Base-by-base conservation (phyloP, 1,140 invertebrate species). In the Drosophila micromelanica region DNA sequence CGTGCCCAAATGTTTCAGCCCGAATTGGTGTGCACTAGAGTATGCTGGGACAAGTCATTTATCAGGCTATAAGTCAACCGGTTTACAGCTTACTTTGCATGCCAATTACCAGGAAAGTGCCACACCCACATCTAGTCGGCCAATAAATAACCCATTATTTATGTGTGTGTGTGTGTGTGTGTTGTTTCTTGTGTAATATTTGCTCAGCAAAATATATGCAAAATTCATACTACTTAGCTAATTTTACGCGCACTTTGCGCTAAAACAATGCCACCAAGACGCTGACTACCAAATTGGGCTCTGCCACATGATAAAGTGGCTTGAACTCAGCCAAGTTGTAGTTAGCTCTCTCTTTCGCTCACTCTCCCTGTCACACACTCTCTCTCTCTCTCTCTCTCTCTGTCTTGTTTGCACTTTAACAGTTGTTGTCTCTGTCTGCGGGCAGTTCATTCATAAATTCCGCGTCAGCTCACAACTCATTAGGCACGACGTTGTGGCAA, bases 401-500 rank as follows among this genome's bases (percentile, higher is more conserved):
- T 30, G 15, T 13, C 12, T 56, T 59, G 8, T 9, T 42, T 17
- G 30, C 20, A 32, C 5, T 52, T 11, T 42, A 20, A 23, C 9
- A 5, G 23, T 20, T 46, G 32, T 48, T 68, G n/a, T 64, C 35
- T 52, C 54, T 57, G 37, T 43, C 64, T 45, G 56, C 59, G 48
- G 60, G 72, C 78, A 89, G 78, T 87, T 87, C 82, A 87, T 87
- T 87, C 82, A 87, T 87, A 87, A 87, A 87, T 87, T 87, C 73
- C 76, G 84, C 84, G 76, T 89, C 76, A 87, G 82, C 84, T 87
- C 82, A 82, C 82, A 89, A 89, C 82, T 87, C 82, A 87, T 87
- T 87, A 87, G 76, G 78, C 82, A 89, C 78, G 78, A 69, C 68
- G 69, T 51, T 32, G 65, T 30, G 55, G 55, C 77, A 55, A 54